These are phyloP conservation scores for Hylomyscus alleni DNA, from an alignment of 2,797 vertebrate species.

Conservation along the genomic window DNA sequence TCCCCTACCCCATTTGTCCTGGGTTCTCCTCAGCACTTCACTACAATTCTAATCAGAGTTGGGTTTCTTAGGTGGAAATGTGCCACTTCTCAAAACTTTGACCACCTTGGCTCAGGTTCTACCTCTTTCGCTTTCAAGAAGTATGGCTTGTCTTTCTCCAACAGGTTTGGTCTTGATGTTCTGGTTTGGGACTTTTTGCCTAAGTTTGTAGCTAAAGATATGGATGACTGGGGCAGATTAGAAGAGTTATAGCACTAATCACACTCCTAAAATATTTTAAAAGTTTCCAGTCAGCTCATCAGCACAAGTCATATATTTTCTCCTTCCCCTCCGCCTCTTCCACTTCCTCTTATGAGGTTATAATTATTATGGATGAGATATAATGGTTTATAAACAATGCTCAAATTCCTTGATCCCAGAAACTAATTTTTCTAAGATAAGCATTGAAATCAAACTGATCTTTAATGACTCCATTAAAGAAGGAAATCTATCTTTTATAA, in stretches of 20 bases:
- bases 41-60: neutral
- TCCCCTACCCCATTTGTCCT: neutral
- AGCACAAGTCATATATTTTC: neutral
- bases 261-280: neutral
- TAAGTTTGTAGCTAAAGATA: neutral
- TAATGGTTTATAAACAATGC: constrained; percentile 45
- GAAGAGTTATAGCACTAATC: neutral
- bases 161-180: neutral
- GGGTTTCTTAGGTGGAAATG: neutral
- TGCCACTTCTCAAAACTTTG: neutral
- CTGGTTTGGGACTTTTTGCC: neutral
- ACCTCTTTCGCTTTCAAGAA: neutral
- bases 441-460: constrained; percentile 32
- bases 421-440: constrained; percentile 57
- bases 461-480: constrained; percentile 62
- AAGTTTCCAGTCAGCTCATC: neutral
- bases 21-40: neutral
- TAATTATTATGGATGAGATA: constrained; percentile 43
- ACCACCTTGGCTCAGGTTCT: neutral
- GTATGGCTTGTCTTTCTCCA: neutral
- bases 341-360: neutral
- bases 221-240: neutral
- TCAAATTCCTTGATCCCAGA: constrained; percentile 29
- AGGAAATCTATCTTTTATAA: constrained; percentile 49
- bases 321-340: neutral